Evolutionary conservation across 2,888 invertebrate genomes (phyloP).

Genomic region (Caenorhabditis becei): DNA sequence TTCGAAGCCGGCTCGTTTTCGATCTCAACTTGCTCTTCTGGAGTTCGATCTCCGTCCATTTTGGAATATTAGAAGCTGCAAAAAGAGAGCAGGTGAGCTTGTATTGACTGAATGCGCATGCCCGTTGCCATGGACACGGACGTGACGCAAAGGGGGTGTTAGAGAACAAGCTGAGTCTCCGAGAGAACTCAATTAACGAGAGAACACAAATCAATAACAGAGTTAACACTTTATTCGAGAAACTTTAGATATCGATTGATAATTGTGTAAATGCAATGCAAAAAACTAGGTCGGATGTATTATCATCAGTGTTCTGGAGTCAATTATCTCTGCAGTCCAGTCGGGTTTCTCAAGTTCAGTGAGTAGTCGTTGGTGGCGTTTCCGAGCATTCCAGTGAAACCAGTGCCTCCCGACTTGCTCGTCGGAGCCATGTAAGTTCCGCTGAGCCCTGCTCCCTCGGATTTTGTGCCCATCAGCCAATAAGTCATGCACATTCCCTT

Average conservation of each 20-base stretch:
- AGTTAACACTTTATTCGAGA: conserved; percentile 4
- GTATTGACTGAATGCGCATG: not conserved
- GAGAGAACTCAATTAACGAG: too few relatives aligned
- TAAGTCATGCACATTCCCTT: conserved; percentile 80
- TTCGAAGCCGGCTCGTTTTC: not conserved
- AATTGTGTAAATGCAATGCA: conserved; percentile 35
- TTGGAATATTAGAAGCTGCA: not conserved
- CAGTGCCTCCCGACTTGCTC: conserved; percentile 43
- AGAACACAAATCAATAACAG: not conserved
- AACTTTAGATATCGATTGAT: not conserved
- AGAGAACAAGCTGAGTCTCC: conserved; percentile 14
- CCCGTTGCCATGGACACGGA: conserved; percentile 45
- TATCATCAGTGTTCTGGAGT: not conserved
- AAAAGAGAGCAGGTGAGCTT: not conserved
- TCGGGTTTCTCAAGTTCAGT: conserved; percentile 53
- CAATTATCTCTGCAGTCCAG: conserved; percentile 54
- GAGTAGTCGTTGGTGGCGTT: conserved; percentile 47
- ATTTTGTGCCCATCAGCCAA: conserved; percentile 75
- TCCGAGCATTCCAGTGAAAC: conserved; percentile 62
- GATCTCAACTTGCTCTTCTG: conserved; percentile 47
- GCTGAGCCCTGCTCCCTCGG: conserved; percentile 52
- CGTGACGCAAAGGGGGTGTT: conserved; percentile 3
- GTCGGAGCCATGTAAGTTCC: conserved; percentile 60
- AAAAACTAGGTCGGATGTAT: not conserved
- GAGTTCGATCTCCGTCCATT: conserved; percentile 51